Percentiles rank a stretch among this genome's conserved stretches.
These are phyloP conservation scores for Drosophila ercepeae DNA, from an alignment of 1,140 invertebrate species.

Conservation along the genomic window DNA sequence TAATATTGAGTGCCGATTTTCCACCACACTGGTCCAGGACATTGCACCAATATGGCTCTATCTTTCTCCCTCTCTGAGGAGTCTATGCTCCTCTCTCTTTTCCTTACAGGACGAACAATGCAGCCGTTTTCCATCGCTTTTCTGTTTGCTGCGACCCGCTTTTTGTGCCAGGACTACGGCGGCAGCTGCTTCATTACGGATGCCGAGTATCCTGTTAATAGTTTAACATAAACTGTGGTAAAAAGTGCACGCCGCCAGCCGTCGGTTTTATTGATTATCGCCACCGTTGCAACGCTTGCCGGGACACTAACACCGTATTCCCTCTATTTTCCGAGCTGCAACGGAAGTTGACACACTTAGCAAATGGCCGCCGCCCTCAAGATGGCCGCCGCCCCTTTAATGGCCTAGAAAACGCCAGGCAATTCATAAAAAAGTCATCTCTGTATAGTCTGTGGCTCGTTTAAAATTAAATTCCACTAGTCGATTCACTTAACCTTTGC, in stretches of 20 bases:
- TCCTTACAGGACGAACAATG: constrained; percentile 46
- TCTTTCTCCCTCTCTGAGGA: neutral
- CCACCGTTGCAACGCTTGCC: constrained; percentile 12
- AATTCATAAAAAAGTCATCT: constrained; percentile 35
- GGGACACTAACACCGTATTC: constrained; percentile 28
- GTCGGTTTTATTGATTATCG: constrained; percentile 64
- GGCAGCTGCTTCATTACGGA: constrained; percentile 74
- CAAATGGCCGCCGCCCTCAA: constrained; percentile 23
- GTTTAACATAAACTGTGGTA: constrained; percentile 80
- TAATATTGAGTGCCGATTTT: constrained; percentile 81
- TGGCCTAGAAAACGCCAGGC: constrained; percentile 12
- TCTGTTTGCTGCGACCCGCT: constrained; percentile 60
- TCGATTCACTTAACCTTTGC: constrained; percentile 4
- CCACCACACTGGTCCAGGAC: constrained; percentile 56
- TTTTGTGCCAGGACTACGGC: constrained; percentile 47
- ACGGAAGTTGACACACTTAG: constrained; percentile 64
- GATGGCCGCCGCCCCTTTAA: constrained; percentile 1
- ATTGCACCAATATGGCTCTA: constrained; percentile 58
- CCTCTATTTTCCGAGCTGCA: constrained; percentile 32
- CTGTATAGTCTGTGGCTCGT: constrained; percentile 5
- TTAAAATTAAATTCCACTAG: constrained; percentile 26
- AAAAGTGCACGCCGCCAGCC: constrained; percentile 58
- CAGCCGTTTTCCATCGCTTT: constrained; percentile 43
- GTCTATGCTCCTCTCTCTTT: neutral
- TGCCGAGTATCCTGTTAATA: constrained; percentile 74